These are phyloP conservation scores for Tragopan temminckii DNA, from an alignment of 2,797 vertebrate species.

Conservation along the genomic window DNA sequence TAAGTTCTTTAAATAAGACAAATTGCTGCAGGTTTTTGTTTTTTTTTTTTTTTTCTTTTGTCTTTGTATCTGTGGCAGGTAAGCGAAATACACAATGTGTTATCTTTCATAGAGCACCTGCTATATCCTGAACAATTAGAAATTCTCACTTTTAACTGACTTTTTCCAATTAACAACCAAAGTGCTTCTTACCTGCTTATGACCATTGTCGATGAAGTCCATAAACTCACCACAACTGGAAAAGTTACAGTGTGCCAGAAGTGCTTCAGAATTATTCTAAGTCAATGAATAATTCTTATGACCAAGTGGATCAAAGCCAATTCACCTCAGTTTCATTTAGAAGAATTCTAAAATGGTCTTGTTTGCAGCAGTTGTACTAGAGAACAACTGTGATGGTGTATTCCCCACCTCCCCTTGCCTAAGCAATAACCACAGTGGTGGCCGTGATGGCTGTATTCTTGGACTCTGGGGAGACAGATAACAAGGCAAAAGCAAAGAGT, in stretches of 20 bases:
- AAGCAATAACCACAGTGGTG: background rate
- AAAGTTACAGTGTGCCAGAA: background rate
- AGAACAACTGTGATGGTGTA: background rate
- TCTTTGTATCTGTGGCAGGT: background rate
- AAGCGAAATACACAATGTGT: background rate
- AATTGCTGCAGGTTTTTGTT: accelerated
- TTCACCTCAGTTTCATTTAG: background rate
- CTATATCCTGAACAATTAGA: background rate
- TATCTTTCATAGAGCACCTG: background rate
- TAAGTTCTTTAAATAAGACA: background rate
- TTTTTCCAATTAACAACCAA: background rate
- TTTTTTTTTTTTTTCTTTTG: background rate
- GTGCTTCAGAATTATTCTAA: background rate
- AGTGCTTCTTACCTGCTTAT: background rate
- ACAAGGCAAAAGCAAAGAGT: background rate
- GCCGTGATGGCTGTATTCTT: background rate
- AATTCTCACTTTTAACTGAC: background rate
- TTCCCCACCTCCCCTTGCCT: background rate
- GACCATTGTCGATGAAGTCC: background rate
- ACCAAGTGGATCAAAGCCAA: background rate
- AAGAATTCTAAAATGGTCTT: background rate
- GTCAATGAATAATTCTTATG: background rate
- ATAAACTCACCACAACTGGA: background rate
- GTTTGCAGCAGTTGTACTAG: background rate
- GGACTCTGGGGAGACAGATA: background rate